Conservation (phyloP, 2,888 invertebrate species). For the Diabrotica balteata region DNA sequence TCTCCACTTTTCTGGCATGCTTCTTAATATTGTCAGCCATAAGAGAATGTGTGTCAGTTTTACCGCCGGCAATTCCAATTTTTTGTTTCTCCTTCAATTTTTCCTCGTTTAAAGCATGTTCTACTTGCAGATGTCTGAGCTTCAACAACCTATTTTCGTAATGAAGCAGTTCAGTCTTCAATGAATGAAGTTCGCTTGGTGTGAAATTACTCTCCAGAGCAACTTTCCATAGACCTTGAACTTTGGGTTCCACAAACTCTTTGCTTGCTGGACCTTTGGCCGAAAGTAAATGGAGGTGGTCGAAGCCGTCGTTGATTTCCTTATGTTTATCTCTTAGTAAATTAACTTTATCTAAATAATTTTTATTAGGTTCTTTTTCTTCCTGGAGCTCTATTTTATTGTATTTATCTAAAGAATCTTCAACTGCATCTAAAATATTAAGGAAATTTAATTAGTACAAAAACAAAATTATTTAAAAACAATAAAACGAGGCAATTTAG, state of each 20-base stretch:
- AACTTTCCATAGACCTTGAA: conserved; percentile 86
- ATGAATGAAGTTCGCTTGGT: conserved; percentile 79
- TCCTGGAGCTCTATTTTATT: conserved; percentile 71
- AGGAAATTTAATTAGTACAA: conserved; percentile 8
- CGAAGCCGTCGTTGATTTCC: conserved; percentile 79
- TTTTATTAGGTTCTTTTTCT: conserved; percentile 67
- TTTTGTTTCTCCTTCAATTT: conserved; percentile 68
- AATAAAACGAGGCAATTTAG: too few relatives aligned
- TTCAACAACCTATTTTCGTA: conserved; percentile 88
- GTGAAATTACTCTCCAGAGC: conserved; percentile 83
- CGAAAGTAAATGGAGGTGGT: conserved; percentile 76
- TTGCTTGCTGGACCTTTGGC: conserved; percentile 80
- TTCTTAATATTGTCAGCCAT: conserved; percentile 83
- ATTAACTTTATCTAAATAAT: conserved; percentile 73
- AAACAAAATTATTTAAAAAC: neutral
- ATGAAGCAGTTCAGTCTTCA: conserved; percentile 85
- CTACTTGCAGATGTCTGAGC: conserved; percentile 81
- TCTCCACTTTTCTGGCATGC: conserved; percentile 83
- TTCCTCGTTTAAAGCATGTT: conserved; percentile 76
- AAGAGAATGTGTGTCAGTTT: conserved; percentile 50
- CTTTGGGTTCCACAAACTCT: conserved; percentile 91
- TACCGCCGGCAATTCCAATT: conserved; percentile 36
- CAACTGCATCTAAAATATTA: conserved; percentile 69
- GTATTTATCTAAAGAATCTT: conserved; percentile 75
- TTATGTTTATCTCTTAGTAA: conserved; percentile 76